Conservation (phyloP, 2,113 vertebrate genomes). For the Festucalex cinctus region DNA sequence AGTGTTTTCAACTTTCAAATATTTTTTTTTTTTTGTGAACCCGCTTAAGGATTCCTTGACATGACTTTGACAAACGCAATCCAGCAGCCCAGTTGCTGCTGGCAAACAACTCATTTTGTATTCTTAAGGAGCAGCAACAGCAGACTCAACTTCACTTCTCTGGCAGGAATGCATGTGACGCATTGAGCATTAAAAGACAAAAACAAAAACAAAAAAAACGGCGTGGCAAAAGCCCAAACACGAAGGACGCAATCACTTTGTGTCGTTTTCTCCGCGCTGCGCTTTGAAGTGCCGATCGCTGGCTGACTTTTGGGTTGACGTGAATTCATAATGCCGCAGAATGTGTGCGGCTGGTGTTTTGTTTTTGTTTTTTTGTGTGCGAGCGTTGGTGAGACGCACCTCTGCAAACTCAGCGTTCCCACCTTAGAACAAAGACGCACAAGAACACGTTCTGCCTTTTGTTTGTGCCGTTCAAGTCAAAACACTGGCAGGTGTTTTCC, state of each 20-base stretch:
- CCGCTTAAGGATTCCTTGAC: slow-evolving; percentile 22
- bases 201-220: too few relatives aligned
- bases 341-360: neutral
- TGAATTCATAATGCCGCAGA: neutral
- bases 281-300: too few relatives aligned
- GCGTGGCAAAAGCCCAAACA: too few relatives aligned
- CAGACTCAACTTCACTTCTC: slow-evolving; percentile 9
- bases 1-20: too few relatives aligned
- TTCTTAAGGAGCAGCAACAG: slow-evolving; percentile 27
- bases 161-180: neutral
- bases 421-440: neutral
- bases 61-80: slow-evolving; percentile 17
- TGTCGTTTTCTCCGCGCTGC: neutral
- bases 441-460: neutral
- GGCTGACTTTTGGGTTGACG: too few relatives aligned
- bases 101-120: slow-evolving; percentile 34
- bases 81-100: slow-evolving; percentile 16
- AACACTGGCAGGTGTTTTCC: neutral
- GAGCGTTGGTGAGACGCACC: neutral
- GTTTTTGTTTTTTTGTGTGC: neutral
- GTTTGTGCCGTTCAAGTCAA: neutral
- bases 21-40: slow-evolving; percentile 4
- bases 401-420: neutral
- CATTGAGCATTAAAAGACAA: slow-evolving; percentile 18
- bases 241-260: neutral